Evolutionary conservation across 2,113 vertebrate species (phyloP).

Genomic region (Oryctolagus cuniculus): DNA sequence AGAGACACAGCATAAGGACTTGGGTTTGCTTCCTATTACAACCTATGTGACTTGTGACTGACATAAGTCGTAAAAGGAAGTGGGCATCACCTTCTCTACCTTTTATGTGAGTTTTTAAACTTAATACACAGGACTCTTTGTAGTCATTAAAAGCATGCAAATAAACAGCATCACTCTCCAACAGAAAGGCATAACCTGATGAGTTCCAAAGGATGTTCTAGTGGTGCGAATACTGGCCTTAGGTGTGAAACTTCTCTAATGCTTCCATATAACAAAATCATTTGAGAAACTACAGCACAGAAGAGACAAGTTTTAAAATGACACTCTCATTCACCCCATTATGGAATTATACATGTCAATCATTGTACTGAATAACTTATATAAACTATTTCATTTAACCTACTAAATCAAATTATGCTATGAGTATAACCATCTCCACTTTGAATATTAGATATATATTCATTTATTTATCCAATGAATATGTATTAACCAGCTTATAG

Average conservation of each 20-base stretch:
- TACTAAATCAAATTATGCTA: neutral
- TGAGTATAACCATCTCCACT: neutral
- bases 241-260: neutral
- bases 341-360: neutral
- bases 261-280: neutral
- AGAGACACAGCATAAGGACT: neutral
- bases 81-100: neutral
- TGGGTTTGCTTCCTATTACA: neutral
- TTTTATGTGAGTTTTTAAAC: neutral
- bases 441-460: neutral
- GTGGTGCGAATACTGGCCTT: neutral
- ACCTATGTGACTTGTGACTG: too few species aligned
- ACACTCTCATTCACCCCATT: neutral
- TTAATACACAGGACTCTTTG: neutral
- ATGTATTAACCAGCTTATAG: neutral
- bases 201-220: neutral
- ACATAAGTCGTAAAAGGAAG: too few species aligned
- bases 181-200: neutral
- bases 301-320: neutral
- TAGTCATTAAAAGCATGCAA: neutral
- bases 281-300: neutral
- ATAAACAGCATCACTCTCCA: neutral
- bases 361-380: neutral
- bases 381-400: neutral
- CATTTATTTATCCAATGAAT: neutral